These are phyloP conservation scores for Catagonus wagneri DNA, from an alignment of 2,113 vertebrate species.

Conservation along the genomic window DNA sequence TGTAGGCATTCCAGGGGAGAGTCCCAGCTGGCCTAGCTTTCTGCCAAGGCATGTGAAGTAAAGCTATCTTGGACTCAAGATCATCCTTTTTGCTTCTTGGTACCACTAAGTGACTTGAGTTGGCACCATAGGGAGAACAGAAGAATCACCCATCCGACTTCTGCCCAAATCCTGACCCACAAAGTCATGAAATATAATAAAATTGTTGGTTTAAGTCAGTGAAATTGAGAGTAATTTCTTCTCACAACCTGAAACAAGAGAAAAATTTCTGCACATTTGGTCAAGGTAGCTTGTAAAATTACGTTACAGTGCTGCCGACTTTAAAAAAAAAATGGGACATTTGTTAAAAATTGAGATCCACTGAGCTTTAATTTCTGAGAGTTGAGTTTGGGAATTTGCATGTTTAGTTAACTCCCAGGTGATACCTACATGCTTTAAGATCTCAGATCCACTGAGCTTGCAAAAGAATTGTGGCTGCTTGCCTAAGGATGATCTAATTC, in stretches of 20 bases:
- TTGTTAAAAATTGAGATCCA: conserved; percentile 2
- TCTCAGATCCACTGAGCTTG: neutral
- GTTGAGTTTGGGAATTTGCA: neutral
- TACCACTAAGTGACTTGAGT: neutral
- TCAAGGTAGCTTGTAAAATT: neutral
- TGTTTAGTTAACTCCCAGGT: neutral
- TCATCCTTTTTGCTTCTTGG: neutral
- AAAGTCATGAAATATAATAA: neutral
- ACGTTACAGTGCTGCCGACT: neutral
- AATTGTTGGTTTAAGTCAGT: neutral
- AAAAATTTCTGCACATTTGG: neutral
- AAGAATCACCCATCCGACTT: neutral
- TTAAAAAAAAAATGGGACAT: neutral
- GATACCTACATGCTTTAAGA: neutral
- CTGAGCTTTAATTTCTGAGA: conserved; percentile 42
- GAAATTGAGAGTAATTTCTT: neutral
- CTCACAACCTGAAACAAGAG: neutral
- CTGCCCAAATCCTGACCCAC: neutral
- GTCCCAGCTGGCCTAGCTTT: neutral
- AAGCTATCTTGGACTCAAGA: neutral
- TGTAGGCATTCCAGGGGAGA: neutral
- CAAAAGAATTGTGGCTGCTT: neutral
- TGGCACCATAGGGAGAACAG: neutral
- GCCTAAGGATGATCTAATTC: neutral
- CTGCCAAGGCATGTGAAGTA: neutral